Evolutionary conservation across 2,113 vertebrate species (phyloP).

Genomic region (Phocoena phocoena): DNA sequence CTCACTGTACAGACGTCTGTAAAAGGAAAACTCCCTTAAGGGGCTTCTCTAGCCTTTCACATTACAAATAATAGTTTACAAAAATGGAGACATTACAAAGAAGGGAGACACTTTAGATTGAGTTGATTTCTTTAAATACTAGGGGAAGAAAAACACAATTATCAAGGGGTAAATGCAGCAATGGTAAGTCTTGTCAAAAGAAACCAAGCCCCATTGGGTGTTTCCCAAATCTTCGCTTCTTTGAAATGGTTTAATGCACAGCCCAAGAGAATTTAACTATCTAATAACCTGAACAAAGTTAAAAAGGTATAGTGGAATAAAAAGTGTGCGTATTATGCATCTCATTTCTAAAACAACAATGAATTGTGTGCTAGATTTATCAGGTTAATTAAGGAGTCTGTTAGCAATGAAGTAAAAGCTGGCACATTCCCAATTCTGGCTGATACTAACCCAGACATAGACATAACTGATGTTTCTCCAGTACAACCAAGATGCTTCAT

Average conservation of each 20-base stretch:
- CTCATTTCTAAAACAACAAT: conserved; percentile 1
- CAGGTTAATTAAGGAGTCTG: conserved; percentile 69
- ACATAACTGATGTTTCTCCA: conserved; percentile 70
- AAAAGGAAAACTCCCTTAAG: not conserved
- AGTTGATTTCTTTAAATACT: not conserved
- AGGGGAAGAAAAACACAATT: not conserved
- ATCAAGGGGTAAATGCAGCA: not conserved
- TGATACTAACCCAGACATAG: conserved; percentile 32
- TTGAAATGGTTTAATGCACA: not conserved
- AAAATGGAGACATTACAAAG: not conserved
- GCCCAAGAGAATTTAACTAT: not conserved
- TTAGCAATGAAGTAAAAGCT: conserved; percentile 31
- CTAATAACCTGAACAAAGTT: conserved; percentile 48
- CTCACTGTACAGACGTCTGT: not conserved
- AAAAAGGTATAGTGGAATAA: not conserved
- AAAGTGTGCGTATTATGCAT: not conserved
- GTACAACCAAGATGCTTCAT: conserved; percentile 33
- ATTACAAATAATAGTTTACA: conserved; percentile 6
- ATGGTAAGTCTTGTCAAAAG: not conserved
- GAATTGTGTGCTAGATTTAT: not conserved
- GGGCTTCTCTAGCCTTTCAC: not conserved
- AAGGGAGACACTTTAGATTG: not conserved
- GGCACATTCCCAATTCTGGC: conserved; percentile 36
- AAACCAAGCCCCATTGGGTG: not conserved
- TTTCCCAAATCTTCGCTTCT: conserved; percentile 19